Base-by-base conservation (phyloP, 2,113 vertebrate genomes). In the Brachirus orientalis region DNA sequence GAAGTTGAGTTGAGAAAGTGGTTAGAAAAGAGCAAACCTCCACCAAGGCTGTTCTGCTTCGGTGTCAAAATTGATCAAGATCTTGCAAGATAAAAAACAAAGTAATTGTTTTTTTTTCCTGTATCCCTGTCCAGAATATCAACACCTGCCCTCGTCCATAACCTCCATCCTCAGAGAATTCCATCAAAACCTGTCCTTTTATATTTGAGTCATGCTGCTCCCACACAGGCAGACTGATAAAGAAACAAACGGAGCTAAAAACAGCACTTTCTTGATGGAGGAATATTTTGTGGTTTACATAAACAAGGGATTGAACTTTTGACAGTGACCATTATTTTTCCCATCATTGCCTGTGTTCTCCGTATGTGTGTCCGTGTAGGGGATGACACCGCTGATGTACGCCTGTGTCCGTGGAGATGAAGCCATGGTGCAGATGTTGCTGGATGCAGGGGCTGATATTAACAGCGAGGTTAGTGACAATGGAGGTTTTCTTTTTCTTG, bases 371-470 rank as follows among this genome's bases (percentile, higher is more conserved):
- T 0, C 17, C 35, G 44, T 68, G 43, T 0, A 99, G 98, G 98
- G 98, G 74, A 98, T 99, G 97, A 99, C 96, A 61, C 97, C 98
- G 33, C 92, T 99, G 90, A 99, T 99, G 98, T 98, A 99, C 12
- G 98, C 98, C 47, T 99, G 98, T 80, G 96, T 97, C 84, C 95
- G 96, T 22, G 98, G 98, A 68, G 98, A 99, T 67, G 97, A 99
- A 87, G 98, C 98, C 50, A 99, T 99, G 97, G 98, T 99, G 46
- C 98, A 99, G 94, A 98, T 99, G 97, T 93, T 99, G 88, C 93
- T 99, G 92, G 98, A 99, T 75, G 97, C 97, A 22, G 98, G 97
- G 91, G 97, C 98, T 55, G 95, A 98, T 84, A 95, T 99, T 79
- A 98, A 99, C 90, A 96, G 95, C 75, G 97, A 99, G 97, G 97